These are phyloP conservation scores for Muscina levida DNA, from an alignment of 2,888 invertebrate species.

Conservation along the genomic window DNA sequence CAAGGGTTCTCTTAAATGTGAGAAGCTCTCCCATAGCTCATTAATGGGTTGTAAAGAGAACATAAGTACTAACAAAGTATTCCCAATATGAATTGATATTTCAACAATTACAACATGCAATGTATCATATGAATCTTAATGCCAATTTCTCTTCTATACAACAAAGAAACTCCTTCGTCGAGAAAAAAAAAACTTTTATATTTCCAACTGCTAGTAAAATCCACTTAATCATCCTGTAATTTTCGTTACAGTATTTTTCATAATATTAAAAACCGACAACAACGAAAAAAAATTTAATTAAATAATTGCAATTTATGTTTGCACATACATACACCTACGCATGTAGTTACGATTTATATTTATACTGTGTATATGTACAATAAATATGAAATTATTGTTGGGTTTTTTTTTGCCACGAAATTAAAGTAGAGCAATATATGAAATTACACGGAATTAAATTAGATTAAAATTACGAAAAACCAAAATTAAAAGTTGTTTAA, in stretches of 20 bases:
- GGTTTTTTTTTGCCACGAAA: not conserved
- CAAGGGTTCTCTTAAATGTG: too few species aligned
- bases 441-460: slow-evolving; percentile 1
- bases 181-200: too few species aligned
- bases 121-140: too few species aligned
- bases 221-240: slow-evolving; percentile 3
- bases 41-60: too few species aligned
- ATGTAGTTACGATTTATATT: slow-evolving; percentile 7
- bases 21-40: too few species aligned
- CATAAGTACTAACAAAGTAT: too few species aligned
- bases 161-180: too few species aligned
- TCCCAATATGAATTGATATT: too few species aligned
- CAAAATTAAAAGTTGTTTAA: slow-evolving; percentile 18
- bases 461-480: not conserved
- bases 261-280: not conserved
- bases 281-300: slow-evolving; percentile 21
- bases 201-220: too few species aligned
- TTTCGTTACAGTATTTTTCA: not conserved
- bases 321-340: not conserved
- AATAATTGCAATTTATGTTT: slow-evolving; percentile 13
- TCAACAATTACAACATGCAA: too few species aligned
- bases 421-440: not conserved
- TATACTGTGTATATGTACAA: slow-evolving; percentile 26
- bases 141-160: too few species aligned
- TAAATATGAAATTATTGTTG: not conserved